These are phyloP conservation scores for Podarcis raffonei DNA, from an alignment of 2,113 vertebrate genomes.

Conservation along the genomic window DNA sequence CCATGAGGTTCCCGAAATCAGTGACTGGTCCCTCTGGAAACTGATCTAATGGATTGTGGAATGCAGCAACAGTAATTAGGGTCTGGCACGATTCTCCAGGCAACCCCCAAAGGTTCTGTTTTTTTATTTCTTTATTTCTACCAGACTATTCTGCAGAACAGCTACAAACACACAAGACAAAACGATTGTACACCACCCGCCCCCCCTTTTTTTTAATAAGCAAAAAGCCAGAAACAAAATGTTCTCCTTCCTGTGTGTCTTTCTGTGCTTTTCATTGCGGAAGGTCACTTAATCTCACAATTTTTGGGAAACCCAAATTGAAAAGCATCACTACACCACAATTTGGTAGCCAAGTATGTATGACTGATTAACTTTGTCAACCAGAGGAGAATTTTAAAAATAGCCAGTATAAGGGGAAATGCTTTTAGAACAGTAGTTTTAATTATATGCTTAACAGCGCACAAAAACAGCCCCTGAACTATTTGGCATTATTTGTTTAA, in stretches of 20 bases:
- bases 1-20: constrained; percentile 70
- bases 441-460: neutral
- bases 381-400: fast-evolving
- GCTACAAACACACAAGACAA: constrained; percentile 51
- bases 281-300: neutral
- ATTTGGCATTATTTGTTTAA: neutral
- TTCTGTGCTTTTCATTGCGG: neutral
- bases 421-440: neutral
- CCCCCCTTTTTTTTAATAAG: neutral
- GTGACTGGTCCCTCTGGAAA: constrained; percentile 72
- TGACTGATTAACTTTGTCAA: neutral
- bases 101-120: constrained; percentile 56
- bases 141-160: constrained; percentile 58
- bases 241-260: constrained; percentile 9
- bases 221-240: neutral
- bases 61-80: constrained; percentile 72
- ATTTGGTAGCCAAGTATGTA: neutral
- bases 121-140: neutral
- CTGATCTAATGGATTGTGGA: constrained; percentile 77
- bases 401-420: neutral
- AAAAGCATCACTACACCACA: neutral
- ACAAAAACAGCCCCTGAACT: neutral
- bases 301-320: neutral
- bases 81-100: constrained; percentile 62
- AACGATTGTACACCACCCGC: constrained; percentile 19